Evolutionary conservation across 2,113 vertebrate species (phyloP), one percentile per base, ranked within the genome.

Genomic region (Coptodon bakossiorum): DNA sequence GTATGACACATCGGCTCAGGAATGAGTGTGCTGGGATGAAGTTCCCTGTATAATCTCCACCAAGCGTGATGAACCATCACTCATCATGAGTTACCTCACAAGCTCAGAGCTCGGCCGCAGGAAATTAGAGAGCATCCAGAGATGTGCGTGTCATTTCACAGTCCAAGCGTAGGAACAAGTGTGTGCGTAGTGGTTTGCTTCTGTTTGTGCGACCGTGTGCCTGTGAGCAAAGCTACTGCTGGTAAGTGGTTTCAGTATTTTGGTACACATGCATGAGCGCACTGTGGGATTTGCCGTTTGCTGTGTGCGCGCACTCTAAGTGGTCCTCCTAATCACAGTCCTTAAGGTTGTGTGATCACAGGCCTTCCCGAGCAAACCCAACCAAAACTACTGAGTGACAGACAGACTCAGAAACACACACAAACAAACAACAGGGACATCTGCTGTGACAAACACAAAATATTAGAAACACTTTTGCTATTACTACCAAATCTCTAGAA

Each of bases 321-420:
- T 71, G 61, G 80, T 86, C 61, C 22, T 81, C n/a, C 48, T 91
- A 94, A 95, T 95, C 89, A 95, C 91, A 89, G 95, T 93, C 90
- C 93, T 95, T 95, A 93, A 86, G 81, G 54, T 52, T 83, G 57
- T 89, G 31, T 93, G 92, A 95, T 95, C 92, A 95, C 90, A 93
- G 89, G 86, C 89, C 86, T 91, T 84, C 43, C 45, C 19, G 61
- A 84, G 90, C 68, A 73, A 87, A 53, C 4, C 81, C 43, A 83
- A 86, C 80, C 71, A 27, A 83, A 80, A 92, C 52, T 56, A 57
- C 82, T 91, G 91, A 92, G 81, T 63, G 85, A 90, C 71, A 89
- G 17, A 81, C 71, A 50, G 34, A 90, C 22, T 83, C 34, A 50
- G 73, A 90, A 88, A 83, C 66, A 83, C 63, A 86, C 40, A 76